These are phyloP conservation scores for Sycophila sp. DNA, from an alignment of 1,140 invertebrate genomes.

Conservation along the genomic window DNA sequence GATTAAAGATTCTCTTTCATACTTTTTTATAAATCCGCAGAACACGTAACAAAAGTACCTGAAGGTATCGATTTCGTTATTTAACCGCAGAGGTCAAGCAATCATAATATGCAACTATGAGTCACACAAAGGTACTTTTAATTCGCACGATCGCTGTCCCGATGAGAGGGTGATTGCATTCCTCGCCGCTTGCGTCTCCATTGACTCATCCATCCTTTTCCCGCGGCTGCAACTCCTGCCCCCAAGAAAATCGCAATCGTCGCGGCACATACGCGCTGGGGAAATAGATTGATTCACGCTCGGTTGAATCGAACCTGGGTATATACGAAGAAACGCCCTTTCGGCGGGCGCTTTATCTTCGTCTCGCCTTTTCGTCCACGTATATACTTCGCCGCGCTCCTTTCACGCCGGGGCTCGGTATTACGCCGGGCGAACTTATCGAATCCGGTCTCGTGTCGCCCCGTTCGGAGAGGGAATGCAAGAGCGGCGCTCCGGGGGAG, in stretches of 20 bases:
- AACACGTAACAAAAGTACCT: too few species aligned
- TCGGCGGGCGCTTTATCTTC: slow-evolving; percentile 18
- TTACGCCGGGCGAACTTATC: slow-evolving; percentile 45
- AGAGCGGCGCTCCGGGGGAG: background rate
- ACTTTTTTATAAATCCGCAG: too few species aligned
- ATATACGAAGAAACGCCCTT: background rate
- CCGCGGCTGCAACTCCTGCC: background rate
- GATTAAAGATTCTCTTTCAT: too few species aligned
- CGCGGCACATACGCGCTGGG: slow-evolving; percentile 17
- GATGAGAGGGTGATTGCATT: too few species aligned
- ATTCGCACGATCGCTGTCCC: slow-evolving; percentile 24
- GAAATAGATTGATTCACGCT: slow-evolving; percentile 53
- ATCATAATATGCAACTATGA: too few species aligned
- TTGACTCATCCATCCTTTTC: background rate
- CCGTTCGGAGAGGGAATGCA: too few species aligned
- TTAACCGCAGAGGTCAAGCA: too few species aligned
- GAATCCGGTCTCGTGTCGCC: slow-evolving; percentile 41
- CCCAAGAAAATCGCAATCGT: background rate
- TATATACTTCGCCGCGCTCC: slow-evolving; percentile 1
- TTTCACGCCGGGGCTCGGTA: slow-evolving; percentile 34
- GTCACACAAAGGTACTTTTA: slow-evolving; percentile 17
- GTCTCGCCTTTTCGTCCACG: slow-evolving; percentile 17
- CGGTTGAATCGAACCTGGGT: slow-evolving; percentile 41
- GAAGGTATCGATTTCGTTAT: too few species aligned
- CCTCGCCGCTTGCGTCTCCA: background rate